These are phyloP conservation scores for Chaetodon trifasciatus DNA, from an alignment of 2,797 vertebrate genomes.

Conservation along the genomic window DNA sequence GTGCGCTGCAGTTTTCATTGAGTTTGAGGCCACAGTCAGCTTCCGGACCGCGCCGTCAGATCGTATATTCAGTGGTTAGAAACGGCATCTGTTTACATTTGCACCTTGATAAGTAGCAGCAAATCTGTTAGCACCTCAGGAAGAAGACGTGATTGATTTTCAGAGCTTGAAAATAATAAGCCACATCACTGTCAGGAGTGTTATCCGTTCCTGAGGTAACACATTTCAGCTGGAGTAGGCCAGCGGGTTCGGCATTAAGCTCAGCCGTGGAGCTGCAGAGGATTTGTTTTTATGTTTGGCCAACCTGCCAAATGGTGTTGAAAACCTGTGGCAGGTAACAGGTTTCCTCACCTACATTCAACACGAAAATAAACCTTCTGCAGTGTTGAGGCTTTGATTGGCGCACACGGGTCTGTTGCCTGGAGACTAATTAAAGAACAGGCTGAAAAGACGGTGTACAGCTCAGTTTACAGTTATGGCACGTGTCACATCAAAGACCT, in stretches of 20 bases:
- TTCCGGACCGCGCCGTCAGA: neutral
- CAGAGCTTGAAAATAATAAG: conserved; percentile 48
- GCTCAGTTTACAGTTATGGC: conserved; percentile 15
- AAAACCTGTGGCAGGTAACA: conserved; percentile 36
- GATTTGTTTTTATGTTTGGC: conserved; percentile 55
- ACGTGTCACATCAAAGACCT: conserved; percentile 18
- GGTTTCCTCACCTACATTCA: conserved; percentile 26
- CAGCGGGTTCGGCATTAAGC: conserved; percentile 41
- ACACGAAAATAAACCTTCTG: conserved; percentile 17
- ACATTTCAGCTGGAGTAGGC: conserved; percentile 53
- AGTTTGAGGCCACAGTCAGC: neutral
- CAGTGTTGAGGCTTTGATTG: conserved; percentile 7
- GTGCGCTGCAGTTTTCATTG: neutral
- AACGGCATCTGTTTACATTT: conserved; percentile 52
- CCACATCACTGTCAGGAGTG: conserved; percentile 36
- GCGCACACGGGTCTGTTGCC: conserved; percentile 15
- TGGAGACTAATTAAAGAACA: conserved; percentile 36
- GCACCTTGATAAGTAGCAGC: conserved; percentile 27
- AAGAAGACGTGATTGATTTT: conserved; percentile 58
- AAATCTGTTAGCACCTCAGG: conserved; percentile 34
- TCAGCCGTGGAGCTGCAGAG: conserved; percentile 18
- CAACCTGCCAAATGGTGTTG: conserved; percentile 43
- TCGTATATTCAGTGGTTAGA: conserved; percentile 24
- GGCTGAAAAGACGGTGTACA: neutral
- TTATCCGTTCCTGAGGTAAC: conserved; percentile 48